Conservation (phyloP, 2,888 invertebrate species). For the Cistogaster globosa region DNA sequence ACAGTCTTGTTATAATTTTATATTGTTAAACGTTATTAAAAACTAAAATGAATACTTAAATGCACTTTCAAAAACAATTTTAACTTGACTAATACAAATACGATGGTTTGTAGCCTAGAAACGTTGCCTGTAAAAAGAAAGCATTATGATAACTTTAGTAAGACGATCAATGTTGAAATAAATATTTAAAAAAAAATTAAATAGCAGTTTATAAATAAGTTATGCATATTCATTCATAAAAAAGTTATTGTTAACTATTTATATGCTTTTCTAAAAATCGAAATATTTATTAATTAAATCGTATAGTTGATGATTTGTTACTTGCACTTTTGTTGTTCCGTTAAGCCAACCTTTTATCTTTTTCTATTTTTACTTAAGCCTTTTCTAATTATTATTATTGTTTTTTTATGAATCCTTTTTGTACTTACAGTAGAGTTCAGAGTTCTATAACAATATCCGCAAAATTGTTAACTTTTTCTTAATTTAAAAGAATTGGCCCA, state of each 20-base stretch:
- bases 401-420: slow-evolving; percentile 3
- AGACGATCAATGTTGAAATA: slow-evolving; percentile 18
- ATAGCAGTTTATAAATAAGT: neutral
- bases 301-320: neutral
- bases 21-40: neutral
- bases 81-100: slow-evolving; percentile 4
- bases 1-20: slow-evolving; percentile 37
- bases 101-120: slow-evolving; percentile 49
- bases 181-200: neutral
- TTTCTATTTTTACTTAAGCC: neutral
- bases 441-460: slow-evolving; percentile 25
- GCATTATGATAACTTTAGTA: slow-evolving; percentile 44
- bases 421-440: slow-evolving; percentile 55
- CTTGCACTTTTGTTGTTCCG: neutral
- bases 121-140: slow-evolving; percentile 65
- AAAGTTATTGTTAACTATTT: too few relatives aligned
- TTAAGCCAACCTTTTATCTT: too few relatives aligned
- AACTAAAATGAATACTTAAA: slow-evolving; percentile 20
- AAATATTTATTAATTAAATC: neutral
- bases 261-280: neutral
- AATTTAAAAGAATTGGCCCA: slow-evolving; percentile 8
- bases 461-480: slow-evolving; percentile 4
- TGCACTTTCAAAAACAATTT: slow-evolving; percentile 7
- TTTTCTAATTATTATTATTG: neutral
- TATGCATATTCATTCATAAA: too few relatives aligned